A percentile compares a stretch with the other conserved stretches of the same genome.
phyloP scores from a whole-genome alignment of 2,113 vertebrate genomes.

The Morphnarchus princeps region DNA sequence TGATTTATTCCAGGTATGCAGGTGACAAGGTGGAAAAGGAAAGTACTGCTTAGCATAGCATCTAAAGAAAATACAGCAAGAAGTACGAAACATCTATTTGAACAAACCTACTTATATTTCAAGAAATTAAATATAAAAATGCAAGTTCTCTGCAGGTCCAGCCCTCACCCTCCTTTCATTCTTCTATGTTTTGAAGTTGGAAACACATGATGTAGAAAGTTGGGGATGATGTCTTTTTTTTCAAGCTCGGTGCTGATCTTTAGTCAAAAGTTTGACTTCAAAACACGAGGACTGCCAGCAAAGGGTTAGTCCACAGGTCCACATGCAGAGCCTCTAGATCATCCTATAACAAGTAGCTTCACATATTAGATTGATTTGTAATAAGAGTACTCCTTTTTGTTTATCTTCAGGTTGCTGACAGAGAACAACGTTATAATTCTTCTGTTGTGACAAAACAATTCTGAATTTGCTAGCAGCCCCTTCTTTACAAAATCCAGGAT shows the following conservation, averaged over 20 bases:
- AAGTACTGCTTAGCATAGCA: background rate
- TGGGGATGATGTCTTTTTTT: background rate
- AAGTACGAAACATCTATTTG: background rate
- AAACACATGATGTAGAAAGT: background rate
- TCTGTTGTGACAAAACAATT: background rate
- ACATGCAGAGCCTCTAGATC: fast-evolving
- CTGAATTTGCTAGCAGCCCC: background rate
- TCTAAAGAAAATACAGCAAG: background rate
- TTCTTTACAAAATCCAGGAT: background rate
- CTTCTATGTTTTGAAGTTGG: background rate
- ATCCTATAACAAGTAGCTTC: background rate
- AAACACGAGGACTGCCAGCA: background rate
- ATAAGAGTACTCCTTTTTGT: background rate
- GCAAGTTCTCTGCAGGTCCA: background rate
- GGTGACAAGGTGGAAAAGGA: background rate
- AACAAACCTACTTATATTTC: background rate
- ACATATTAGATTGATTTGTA: background rate
- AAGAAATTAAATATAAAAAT: background rate
- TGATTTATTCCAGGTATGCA: fast-evolving
- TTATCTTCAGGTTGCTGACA: background rate
- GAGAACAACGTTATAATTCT: fast-evolving
- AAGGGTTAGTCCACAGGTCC: background rate
- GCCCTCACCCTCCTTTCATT: background rate
- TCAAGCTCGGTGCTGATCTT: background rate
- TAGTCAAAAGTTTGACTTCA: background rate